Conservation (phyloP, 2,113 vertebrate species). For the Xenopus borealis region DNA sequence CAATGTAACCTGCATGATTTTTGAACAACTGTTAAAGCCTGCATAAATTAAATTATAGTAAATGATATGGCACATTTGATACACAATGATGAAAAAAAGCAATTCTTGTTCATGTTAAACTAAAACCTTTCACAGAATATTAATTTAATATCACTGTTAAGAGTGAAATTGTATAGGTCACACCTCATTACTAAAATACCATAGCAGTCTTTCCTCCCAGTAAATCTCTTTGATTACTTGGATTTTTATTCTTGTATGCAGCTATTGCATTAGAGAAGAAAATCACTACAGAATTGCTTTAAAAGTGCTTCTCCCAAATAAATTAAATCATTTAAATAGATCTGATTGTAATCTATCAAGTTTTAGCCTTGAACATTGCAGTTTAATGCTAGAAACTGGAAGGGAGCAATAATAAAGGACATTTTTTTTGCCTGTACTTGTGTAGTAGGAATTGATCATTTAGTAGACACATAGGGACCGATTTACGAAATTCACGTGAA, state of each 20-base stretch:
- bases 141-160: constrained; percentile 41
- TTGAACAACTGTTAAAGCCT: background rate
- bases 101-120: constrained; percentile 25
- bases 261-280: background rate
- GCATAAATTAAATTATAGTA: constrained; percentile 33
- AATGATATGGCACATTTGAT: constrained; percentile 30
- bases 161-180: constrained; percentile 37
- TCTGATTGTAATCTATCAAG: too few species aligned
- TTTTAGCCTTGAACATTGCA: too few species aligned
- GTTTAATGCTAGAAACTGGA: too few species aligned
- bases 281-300: background rate
- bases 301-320: too few species aligned
- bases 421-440: too few species aligned
- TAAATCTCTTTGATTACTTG: constrained; percentile 20
- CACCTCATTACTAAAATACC: constrained; percentile 38
- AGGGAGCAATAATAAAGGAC: too few species aligned
- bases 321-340: too few species aligned
- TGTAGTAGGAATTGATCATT: too few species aligned
- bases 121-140: constrained; percentile 34
- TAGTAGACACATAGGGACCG: too few species aligned
- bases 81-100: constrained; percentile 26
- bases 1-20: too few species aligned
- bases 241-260: background rate
- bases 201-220: constrained; percentile 15
- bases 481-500: too few species aligned